These are phyloP conservation scores for Calypte anna DNA, from an alignment of 2,113 vertebrate species.

Conservation along the genomic window DNA sequence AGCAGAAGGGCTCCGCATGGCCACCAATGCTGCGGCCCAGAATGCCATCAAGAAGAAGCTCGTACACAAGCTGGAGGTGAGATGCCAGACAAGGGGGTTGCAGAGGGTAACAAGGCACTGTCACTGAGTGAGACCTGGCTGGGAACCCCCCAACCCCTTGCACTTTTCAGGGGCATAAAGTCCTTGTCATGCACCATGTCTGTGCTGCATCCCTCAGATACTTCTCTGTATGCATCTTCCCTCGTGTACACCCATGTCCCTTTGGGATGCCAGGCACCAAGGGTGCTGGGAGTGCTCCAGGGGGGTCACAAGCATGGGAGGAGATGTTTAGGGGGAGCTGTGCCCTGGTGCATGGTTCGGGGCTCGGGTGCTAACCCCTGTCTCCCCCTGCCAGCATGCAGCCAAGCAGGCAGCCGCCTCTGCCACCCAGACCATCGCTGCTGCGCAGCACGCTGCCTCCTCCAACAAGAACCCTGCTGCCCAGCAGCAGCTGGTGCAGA, in stretches of 20 bases:
- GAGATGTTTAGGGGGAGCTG: not conserved
- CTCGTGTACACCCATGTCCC: accelerated
- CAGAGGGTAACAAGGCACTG: accelerated
- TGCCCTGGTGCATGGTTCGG: accelerated
- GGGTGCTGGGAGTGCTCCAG: accelerated
- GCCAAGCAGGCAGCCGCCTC: constrained; percentile 94
- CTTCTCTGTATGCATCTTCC: not conserved
- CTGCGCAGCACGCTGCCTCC: constrained; percentile 88
- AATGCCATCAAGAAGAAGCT: constrained; percentile 98
- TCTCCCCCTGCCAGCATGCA: constrained; percentile 79
- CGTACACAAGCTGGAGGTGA: constrained; percentile 94
- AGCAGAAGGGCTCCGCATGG: constrained; percentile 94
- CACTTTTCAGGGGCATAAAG: not conserved
- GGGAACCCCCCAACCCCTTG: not conserved
- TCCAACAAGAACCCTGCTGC: constrained; percentile 91
- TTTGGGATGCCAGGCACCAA: accelerated
- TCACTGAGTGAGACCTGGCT: not conserved
- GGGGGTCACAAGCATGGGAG: not conserved
- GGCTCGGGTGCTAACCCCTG: accelerated
- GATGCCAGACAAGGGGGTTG: not conserved
- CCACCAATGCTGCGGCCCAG: constrained; percentile 93
- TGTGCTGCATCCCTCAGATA: accelerated
- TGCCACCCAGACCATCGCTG: constrained; percentile 93
- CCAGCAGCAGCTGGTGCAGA: constrained; percentile 94
- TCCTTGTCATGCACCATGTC: not conserved